phyloP scores from a whole-genome alignment of 2,113 vertebrate genomes.

The Colaptes auratus region DNA sequence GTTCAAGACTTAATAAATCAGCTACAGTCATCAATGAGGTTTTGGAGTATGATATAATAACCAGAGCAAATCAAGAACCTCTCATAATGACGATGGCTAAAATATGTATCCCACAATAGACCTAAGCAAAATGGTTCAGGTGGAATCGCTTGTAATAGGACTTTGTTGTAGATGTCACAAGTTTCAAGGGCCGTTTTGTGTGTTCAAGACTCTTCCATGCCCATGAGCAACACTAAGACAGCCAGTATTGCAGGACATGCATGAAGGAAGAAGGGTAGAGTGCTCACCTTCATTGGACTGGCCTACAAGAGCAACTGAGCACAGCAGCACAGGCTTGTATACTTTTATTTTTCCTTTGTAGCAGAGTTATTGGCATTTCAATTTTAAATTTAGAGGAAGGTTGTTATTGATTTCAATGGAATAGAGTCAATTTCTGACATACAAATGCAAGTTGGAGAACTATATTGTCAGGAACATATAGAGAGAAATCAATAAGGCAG shows the following conservation, averaged over 20 bases:
- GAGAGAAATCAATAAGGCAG: not conserved
- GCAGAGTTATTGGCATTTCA: not conserved
- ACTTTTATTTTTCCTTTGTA: not conserved
- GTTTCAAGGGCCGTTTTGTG: not conserved
- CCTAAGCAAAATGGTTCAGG: not conserved
- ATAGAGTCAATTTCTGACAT: not conserved
- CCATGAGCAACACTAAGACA: not conserved
- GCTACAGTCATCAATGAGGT: not conserved
- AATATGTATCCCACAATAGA: fast-evolving
- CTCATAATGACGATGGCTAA: not conserved
- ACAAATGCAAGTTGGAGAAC: not conserved
- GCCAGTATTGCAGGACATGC: not conserved
- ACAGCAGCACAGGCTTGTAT: not conserved
- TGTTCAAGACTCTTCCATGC: not conserved
- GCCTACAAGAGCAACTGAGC: not conserved
- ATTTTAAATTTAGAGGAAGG: not conserved
- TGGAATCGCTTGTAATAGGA: not conserved
- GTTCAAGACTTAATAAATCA: not conserved
- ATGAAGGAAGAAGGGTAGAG: not conserved
- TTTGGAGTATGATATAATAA: not conserved
- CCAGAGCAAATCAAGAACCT: not conserved
- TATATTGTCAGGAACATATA: not conserved
- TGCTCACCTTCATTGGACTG: not conserved
- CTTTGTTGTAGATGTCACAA: not conserved
- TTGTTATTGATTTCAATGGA: not conserved